These are phyloP conservation scores for Eurystomus gularis DNA, from an alignment of 2,113 vertebrate genomes.

Conservation along the genomic window DNA sequence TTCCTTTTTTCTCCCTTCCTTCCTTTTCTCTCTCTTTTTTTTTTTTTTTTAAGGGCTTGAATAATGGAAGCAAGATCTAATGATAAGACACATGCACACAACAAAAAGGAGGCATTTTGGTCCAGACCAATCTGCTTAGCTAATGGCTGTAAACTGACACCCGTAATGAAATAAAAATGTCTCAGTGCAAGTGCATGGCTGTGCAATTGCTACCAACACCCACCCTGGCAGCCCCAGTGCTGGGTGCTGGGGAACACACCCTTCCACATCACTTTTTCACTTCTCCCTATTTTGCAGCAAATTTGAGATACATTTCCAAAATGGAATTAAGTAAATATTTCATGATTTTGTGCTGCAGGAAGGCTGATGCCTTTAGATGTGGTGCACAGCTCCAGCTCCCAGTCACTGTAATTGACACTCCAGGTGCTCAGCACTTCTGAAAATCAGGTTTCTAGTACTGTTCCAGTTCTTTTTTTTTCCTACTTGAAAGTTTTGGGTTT, in stretches of 20 bases:
- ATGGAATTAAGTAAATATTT: not conserved
- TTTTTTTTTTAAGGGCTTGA: conserved; percentile 59
- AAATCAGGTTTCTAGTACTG: not conserved
- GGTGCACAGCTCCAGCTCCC: not conserved
- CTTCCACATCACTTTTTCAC: conserved; percentile 38
- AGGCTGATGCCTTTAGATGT: not conserved
- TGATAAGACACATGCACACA: conserved; percentile 68
- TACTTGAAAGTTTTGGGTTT: not conserved
- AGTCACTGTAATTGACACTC: conserved; percentile 4
- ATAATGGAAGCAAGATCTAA: conserved; percentile 80
- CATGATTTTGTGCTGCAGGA: not conserved
- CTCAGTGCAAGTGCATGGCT: conserved; percentile 71
- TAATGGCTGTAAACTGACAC: conserved; percentile 86
- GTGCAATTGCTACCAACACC: conserved; percentile 69
- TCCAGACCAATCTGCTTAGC: conserved; percentile 77
- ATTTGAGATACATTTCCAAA: not conserved
- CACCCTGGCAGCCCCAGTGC: conserved; percentile 32
- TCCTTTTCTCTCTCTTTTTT: not conserved
- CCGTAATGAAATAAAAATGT: conserved; percentile 85
- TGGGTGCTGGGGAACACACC: conserved; percentile 20
- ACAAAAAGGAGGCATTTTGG: conserved; percentile 71
- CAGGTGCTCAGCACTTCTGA: conserved; percentile 14
- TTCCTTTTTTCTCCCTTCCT: not conserved
- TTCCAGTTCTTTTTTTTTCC: not conserved
- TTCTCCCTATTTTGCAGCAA: not conserved